Percentiles rank a stretch among this genome's conserved stretches.
phyloP scores from a whole-genome alignment of 2,797 vertebrate genomes.

The Iguana delicatissima region DNA sequence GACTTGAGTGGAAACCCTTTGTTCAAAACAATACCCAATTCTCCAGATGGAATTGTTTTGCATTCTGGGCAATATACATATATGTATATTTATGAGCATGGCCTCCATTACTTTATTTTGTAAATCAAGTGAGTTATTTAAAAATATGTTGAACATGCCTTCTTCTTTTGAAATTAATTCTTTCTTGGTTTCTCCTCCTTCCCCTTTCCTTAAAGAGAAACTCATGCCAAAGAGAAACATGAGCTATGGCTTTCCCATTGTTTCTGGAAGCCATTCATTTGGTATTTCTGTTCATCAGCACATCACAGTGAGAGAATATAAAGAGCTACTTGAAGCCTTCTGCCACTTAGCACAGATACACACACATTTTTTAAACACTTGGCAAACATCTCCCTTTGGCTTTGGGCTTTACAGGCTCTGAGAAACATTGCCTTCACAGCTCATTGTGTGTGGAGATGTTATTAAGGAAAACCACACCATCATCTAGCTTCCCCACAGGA shows the following conservation, averaged over 20 bases:
- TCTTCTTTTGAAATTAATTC: constrained; percentile 73
- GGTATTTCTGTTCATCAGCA: constrained; percentile 74
- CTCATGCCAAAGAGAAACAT: constrained; percentile 64
- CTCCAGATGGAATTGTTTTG: constrained; percentile 76
- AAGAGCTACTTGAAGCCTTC: constrained; percentile 76
- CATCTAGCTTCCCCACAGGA: not conserved
- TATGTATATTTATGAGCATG: constrained; percentile 67
- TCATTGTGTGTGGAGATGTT: constrained; percentile 70
- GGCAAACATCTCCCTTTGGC: constrained; percentile 64
- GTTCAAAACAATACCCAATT: constrained; percentile 78
- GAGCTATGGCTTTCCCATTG: constrained; percentile 57
- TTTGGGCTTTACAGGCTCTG: constrained; percentile 71
- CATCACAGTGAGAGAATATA: constrained; percentile 67
- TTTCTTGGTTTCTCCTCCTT: constrained; percentile 47
- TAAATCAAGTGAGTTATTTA: constrained; percentile 53
- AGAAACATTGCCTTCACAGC: constrained; percentile 68
- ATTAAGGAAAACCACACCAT: constrained; percentile 54
- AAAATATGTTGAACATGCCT: constrained; percentile 59
- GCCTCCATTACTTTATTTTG: constrained; percentile 48
- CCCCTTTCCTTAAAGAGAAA: constrained; percentile 59
- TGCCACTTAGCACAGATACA: constrained; percentile 69
- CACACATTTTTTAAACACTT: constrained; percentile 67
- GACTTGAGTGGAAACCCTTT: constrained; percentile 79
- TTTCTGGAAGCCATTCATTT: constrained; percentile 80
- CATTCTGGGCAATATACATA: constrained; percentile 68